Evolutionary conservation across 2,888 invertebrate species (phyloP), one percentile per base, ranked within the genome.

Genomic region (Rhaphigaster nebulosa): DNA sequence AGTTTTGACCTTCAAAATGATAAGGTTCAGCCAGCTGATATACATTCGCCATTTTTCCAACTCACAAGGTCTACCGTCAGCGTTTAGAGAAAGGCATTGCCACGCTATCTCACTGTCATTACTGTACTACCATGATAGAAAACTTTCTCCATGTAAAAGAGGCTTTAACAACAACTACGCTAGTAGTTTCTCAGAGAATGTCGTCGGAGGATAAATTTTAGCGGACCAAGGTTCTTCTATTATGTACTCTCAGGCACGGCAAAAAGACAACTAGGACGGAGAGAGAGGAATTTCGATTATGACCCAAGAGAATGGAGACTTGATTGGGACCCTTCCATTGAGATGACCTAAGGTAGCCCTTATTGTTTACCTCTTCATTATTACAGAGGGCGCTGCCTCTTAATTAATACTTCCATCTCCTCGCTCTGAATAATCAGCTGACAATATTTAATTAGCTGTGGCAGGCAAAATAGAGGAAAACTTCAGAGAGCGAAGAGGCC

Each of bases 361-460:
- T 50, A 84, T 84, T 84, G 84, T 84, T 84, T 45, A 45, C 10
- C 84, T 45, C 41, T 84, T 84, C 84, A 45, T 84, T 84, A 84
- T 84, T 84, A 84, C 45, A 84, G 84, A n/a, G 84, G 70, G 70
- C 70, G 65, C 65, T 29, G 26, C 6, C 45, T 45, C 45, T 84
- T 84, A 84, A 84, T 84, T 84, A 84, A 45, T 45, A 84, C 84
- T 84, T 50, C 84, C 70, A 76, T 76, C 38, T n/a, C 26, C 56
- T 23, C 4, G 20, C 70, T n/a, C 23, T 84, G 84, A 84, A 84
- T 84, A 84, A 84, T 84, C 45, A 84, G 45, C 45, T 45, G n/a
- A 84, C 84, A 84, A 41, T 84, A 84, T 84, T 84, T 50, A 84
- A 84, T 84, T 84, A 84, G 84, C 45, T 84, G 41, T n/a, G 84